Evolutionary conservation across 2,888 invertebrate genomes (phyloP), one percentile per base, ranked within the genome.

Genomic region (Euplagia quadripunctaria): DNA sequence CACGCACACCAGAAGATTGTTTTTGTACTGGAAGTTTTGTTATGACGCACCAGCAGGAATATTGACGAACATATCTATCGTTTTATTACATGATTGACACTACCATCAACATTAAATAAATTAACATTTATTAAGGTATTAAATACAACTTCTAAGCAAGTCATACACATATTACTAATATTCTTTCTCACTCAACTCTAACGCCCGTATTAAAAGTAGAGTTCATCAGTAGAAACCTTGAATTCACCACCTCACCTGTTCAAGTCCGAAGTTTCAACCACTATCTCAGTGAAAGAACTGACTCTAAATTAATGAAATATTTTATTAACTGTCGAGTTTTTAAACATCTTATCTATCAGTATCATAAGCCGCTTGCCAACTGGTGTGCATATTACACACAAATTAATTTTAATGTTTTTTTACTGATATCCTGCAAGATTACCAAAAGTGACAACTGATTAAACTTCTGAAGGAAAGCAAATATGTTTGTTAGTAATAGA

Each of bases 21-120:
- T 70, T 76, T 67, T 41, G 68, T 52, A n/a, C 20, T 64, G n/a
- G 9, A 42, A 67, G n/a, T 46, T 67, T 64, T 31, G 17, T n/a
- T 0, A 31, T 83, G 83, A 83, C 82, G 82, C 73, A 83, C 63
- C 46, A 61, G 9, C 11, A n/a, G 46, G n/a, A 67, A 9, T 20
- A 67, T 49, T 80, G 75, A 75, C 80, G 70, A 41, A 55, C n/a
- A 20, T 68, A 61, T 49, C 43, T 31, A 61, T 58, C 11, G 42
- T 46, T 49, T 64, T 63, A 16, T 41, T 41, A 8, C 14, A 5
- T 14, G 14, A 41, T 41, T 41, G 31, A 63, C 14, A 31, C 31
- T 8, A 11, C n/a, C 55, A 55, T 55, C n/a, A n/a, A n/a, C n/a
- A n/a, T n/a, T n/a, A n/a, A n/a, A n/a, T n/a, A n/a, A n/a, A n/a